Evolutionary conservation across 2,113 vertebrate genomes (phyloP), one percentile per base, ranked within the genome.

Genomic region (Lucifuga dentata): DNA sequence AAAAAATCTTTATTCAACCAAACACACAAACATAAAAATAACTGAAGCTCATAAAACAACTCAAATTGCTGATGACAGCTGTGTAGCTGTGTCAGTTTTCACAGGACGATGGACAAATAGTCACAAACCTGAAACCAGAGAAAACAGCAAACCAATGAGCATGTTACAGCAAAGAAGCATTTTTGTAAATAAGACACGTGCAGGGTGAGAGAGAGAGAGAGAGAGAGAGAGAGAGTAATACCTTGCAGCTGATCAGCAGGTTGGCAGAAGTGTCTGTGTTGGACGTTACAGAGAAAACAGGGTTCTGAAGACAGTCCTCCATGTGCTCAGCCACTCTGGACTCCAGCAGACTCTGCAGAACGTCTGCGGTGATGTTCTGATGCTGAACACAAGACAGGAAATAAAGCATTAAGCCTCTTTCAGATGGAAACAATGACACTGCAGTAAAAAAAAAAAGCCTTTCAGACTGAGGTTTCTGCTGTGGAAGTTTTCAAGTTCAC

Each of bases 201-300:
- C n/a, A n/a, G n/a, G n/a, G n/a, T n/a, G 26, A 3, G 26, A 29
- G 26, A 3, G 3, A 29, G 7, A 29, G 3, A 29, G 26, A 29
- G 26, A 29, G 3, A 29, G 26, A 29, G 3, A 7, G 26, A 29
- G 26, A 29, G 3, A 29, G 26, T 5, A 5, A 3, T 75, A 94
- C 93, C 86, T 86, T 45, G 78, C 92, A 93, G 80, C 91, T 93
- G 19, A 93, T 86, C 73, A 94, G 61, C 45, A 93, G 86, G 71
- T 56, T 90, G 11, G 80, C 11, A 3, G 83, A 72, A 26, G 74
- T 11, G 13, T 92, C 90, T 0, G 38, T 59, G 72, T 70, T 77
- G 3, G 84, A 24, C 2, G 89, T 60, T 11, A 90, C 38, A 1
- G 90, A 92, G 87, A 94, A 94, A 5, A 83, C 41, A 0, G 92